Conservation (phyloP, 2,113 vertebrate species). For the Amblyornis subalaris region DNA sequence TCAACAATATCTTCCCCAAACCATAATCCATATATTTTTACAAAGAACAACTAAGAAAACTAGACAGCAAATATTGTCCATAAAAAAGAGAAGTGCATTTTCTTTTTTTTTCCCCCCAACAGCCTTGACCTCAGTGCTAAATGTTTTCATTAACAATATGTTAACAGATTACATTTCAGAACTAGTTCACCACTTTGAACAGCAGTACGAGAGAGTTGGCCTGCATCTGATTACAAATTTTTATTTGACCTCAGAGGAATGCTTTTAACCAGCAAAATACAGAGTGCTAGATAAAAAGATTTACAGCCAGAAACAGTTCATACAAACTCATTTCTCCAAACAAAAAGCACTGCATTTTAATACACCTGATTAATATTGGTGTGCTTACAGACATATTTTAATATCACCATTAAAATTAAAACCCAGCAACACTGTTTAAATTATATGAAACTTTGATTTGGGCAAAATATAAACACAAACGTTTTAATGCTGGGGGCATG, state of each 20-base stretch:
- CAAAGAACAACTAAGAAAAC: neutral
- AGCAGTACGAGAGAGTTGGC: constrained; percentile 40
- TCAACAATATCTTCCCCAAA: neutral
- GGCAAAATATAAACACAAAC: neutral
- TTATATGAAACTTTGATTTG: neutral
- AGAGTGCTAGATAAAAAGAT: neutral
- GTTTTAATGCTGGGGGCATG: neutral
- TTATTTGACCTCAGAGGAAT: constrained; percentile 36
- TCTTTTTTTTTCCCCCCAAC: neutral
- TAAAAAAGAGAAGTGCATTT: neutral
- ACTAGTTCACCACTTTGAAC: constrained; percentile 32
- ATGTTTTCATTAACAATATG: constrained; percentile 62
- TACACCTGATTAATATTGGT: neutral
- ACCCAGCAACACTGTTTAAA: neutral
- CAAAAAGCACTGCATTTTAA: neutral
- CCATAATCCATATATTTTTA: neutral
- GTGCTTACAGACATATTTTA: neutral
- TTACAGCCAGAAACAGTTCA: neutral
- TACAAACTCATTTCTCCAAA: neutral
- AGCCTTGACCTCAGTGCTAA: neutral
- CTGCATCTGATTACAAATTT: constrained; percentile 46
- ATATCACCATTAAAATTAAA: neutral
- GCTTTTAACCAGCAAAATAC: neutral
- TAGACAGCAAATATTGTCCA: neutral
- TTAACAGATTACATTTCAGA: constrained; percentile 56